Evolutionary conservation across 2,113 vertebrate genomes (phyloP).

Genomic region (Bambusicola thoracicus): DNA sequence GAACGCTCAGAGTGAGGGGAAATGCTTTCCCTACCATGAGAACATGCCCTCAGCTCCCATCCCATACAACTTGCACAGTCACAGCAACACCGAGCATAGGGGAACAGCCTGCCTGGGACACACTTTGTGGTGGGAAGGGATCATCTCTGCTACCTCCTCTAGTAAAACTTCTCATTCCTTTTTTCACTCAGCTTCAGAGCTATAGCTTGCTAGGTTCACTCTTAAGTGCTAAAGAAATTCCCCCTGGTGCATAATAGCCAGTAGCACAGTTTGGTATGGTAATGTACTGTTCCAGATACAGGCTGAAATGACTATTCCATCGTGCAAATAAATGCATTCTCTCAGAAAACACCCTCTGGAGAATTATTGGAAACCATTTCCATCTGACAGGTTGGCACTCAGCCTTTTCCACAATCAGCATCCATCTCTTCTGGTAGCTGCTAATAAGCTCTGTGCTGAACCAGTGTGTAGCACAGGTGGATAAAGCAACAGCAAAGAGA

Average conservation of each 20-base stretch:
- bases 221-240: background rate
- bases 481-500: background rate
- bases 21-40: accelerated
- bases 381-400: slow-evolving; percentile 1
- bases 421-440: background rate
- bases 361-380: slow-evolving; percentile 26
- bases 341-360: slow-evolving; percentile 23
- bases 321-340: background rate
- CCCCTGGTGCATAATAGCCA: background rate
- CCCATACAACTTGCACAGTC: background rate
- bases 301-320: background rate
- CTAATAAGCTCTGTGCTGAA: background rate
- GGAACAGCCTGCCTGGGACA: background rate
- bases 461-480: background rate
- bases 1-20: background rate
- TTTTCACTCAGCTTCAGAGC: background rate
- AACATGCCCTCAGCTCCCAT: background rate
- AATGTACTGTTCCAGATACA: background rate
- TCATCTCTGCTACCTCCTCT: background rate
- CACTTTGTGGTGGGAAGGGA: background rate
- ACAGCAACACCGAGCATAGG: background rate
- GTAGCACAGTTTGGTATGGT: background rate
- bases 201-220: background rate
- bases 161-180: background rate
- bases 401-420: background rate